Conservation (phyloP, 2,113 vertebrate species). For the Uria aalge region DNA sequence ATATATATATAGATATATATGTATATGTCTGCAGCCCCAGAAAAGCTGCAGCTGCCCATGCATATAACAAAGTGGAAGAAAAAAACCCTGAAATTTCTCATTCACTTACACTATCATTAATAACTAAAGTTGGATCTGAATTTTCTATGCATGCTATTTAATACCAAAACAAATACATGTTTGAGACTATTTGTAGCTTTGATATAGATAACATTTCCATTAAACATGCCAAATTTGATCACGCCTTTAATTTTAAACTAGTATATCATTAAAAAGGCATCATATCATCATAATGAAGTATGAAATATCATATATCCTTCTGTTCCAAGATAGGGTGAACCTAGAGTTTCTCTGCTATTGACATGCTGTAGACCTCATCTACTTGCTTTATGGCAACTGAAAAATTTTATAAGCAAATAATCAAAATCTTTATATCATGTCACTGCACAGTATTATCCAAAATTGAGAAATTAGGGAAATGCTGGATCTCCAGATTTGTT, state of each 20-base stretch:
- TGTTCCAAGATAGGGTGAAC: background rate
- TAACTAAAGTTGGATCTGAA: background rate
- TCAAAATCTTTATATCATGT: background rate
- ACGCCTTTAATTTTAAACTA: background rate
- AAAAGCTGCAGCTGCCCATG: background rate
- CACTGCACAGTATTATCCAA: background rate
- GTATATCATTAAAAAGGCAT: background rate
- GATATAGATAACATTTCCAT: background rate
- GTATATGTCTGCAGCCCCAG: background rate
- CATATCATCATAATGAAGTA: background rate
- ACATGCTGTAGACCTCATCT: background rate
- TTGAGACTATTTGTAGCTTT: background rate
- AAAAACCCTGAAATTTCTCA: background rate
- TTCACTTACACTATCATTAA: background rate
- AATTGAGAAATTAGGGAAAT: slow-evolving; percentile 6
- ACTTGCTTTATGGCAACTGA: background rate
- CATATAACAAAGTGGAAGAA: background rate
- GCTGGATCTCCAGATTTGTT: background rate
- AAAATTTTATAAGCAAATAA: background rate
- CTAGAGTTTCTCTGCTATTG: background rate
- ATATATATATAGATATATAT: background rate
- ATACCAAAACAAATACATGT: background rate
- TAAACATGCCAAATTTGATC: background rate
- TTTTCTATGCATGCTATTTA: background rate
- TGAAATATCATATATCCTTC: background rate